A percentile compares a stretch with the other conserved stretches of the same genome.
Evolutionary conservation across 1,140 invertebrate genomes (phyloP).

Genomic region (Caerostris extrusa): DNA sequence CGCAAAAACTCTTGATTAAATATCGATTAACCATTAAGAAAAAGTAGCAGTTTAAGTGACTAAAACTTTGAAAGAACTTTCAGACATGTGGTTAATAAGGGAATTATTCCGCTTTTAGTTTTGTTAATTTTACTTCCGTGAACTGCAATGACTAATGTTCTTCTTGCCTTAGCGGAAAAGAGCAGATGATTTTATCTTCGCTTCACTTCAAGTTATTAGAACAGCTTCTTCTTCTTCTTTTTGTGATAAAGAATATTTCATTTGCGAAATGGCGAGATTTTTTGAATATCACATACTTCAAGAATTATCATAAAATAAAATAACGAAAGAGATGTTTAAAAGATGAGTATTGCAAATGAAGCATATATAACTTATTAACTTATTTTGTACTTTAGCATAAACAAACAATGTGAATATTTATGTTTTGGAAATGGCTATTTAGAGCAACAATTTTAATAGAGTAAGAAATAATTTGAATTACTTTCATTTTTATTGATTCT

Average conservation of each 20-base stretch:
- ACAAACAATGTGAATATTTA: too few species aligned
- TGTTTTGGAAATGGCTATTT: too few species aligned
- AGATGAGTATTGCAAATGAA: too few species aligned
- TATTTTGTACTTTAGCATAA: too few species aligned
- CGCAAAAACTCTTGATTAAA: conserved; percentile 39
- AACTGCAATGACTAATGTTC: conserved; percentile 26
- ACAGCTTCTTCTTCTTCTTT: not conserved
- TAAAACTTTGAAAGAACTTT: conserved; percentile 46
- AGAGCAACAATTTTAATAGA: too few species aligned
- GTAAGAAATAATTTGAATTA: too few species aligned
- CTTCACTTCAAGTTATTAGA: not conserved
- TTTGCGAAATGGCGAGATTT: not conserved
- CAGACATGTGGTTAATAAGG: conserved; percentile 64
- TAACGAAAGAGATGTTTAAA: too few species aligned
- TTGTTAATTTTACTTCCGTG: not conserved
- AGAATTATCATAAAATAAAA: not conserved
- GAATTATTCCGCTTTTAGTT: conserved; percentile 47
- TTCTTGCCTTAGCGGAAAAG: not conserved
- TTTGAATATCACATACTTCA: not conserved
- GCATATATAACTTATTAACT: too few species aligned
- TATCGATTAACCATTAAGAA: conserved; percentile 70
- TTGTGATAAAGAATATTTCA: conserved; percentile 5
- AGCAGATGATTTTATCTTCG: conserved; percentile 18
- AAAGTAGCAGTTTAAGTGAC: conserved; percentile 65
- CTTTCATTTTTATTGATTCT: too few species aligned